Conservation (phyloP, 2,113 vertebrate genomes). For the Pyxicephalus adspersus region DNA sequence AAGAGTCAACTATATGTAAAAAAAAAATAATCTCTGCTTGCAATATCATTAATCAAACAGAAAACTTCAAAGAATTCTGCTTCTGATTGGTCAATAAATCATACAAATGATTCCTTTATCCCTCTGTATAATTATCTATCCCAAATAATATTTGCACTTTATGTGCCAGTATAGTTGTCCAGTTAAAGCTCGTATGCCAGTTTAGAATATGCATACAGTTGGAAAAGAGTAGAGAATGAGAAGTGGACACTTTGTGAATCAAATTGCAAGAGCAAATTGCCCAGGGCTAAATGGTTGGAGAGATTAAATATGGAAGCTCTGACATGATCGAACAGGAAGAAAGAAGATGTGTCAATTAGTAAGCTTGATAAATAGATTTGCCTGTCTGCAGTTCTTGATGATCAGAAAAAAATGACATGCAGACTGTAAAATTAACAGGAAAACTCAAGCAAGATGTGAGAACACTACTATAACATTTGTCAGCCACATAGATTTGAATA, state of each 20-base stretch:
- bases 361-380: conserved; percentile 20
- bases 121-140: no score
- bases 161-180: no score
- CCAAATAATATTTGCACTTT: no score
- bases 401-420: conserved; percentile 6
- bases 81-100: no score
- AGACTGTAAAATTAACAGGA: conserved; percentile 4
- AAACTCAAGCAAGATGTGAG: neutral
- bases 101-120: no score
- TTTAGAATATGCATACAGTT: neutral
- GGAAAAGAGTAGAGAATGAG: neutral
- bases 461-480: conserved; percentile 4
- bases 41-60: no score
- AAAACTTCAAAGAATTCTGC: no score
- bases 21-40: no score
- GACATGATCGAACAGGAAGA: conserved; percentile 11
- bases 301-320: conserved; percentile 20
- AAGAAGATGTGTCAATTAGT: conserved; percentile 36
- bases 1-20: no score
- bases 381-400: conserved; percentile 26
- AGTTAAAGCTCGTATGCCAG: no score
- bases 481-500: conserved; percentile 5
- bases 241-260: neutral
- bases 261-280: conserved; percentile 24
- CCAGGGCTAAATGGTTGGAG: conserved; percentile 10